Percentiles rank a stretch among this genome's conserved stretches.
phyloP scores from a whole-genome alignment of 2,888 invertebrate genomes.

The Euclidia mi region DNA sequence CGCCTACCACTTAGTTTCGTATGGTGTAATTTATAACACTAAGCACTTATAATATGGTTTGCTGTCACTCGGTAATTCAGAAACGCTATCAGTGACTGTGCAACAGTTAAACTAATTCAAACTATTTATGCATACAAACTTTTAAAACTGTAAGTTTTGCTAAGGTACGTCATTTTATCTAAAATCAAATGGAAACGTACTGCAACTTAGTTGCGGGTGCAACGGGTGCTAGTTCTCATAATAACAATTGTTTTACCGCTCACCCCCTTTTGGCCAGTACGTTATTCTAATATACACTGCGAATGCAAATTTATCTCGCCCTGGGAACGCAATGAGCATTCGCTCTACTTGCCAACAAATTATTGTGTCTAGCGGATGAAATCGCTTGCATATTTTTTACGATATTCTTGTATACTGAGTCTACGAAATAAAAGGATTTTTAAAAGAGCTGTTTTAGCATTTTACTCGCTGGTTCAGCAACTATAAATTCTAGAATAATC shows the following conservation, averaged over 20 bases:
- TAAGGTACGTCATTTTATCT: not conserved
- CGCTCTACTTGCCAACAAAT: constrained; percentile 48
- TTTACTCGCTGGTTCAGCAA: too few relatives aligned
- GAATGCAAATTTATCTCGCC: constrained; percentile 72
- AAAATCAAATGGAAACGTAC: constrained; percentile 44
- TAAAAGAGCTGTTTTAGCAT: too few relatives aligned
- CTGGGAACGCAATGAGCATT: constrained; percentile 48
- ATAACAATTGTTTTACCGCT: constrained; percentile 65
- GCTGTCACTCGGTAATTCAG: too few relatives aligned
- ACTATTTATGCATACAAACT: too few relatives aligned
- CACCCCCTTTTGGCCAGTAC: constrained; percentile 61
- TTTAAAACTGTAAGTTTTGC: too few relatives aligned
- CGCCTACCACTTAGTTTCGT: too few relatives aligned
- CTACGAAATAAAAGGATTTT: not conserved
- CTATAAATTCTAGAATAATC: too few relatives aligned
- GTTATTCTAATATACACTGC: constrained; percentile 70
- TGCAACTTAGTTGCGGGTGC: constrained; percentile 49
- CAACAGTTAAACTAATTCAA: too few relatives aligned
- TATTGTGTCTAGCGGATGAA: constrained; percentile 38
- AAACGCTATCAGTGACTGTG: too few relatives aligned
- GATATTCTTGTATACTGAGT: not conserved
- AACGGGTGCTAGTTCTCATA: constrained; percentile 64
- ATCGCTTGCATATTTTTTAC: constrained; percentile 9
- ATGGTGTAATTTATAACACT: too few relatives aligned
- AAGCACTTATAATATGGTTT: too few relatives aligned